phyloP scores from a whole-genome alignment of 2,888 invertebrate genomes.

The Diachrysia chrysitis region DNA sequence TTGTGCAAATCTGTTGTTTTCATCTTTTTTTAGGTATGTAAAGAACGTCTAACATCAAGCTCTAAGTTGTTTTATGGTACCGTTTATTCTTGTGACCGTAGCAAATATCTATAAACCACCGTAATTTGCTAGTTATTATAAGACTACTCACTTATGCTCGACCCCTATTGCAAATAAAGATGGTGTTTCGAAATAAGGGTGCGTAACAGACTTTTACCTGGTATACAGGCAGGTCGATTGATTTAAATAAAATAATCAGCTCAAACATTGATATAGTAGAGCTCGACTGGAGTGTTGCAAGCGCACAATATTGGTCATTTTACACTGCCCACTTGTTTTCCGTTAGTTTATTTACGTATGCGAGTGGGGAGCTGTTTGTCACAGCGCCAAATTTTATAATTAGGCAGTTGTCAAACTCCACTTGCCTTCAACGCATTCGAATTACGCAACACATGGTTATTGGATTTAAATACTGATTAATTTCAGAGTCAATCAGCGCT shows the following conservation, averaged over 20 bases:
- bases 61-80: no score
- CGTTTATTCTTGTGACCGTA: no score
- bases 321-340: slow-evolving; percentile 69
- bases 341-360: slow-evolving; percentile 71
- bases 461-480: slow-evolving; percentile 46
- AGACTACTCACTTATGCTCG: background rate
- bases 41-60: no score
- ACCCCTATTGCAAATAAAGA: background rate
- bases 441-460: slow-evolving; percentile 67
- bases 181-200: background rate
- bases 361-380: slow-evolving; percentile 75
- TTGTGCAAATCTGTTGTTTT: no score
- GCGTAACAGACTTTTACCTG: background rate
- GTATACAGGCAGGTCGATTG: background rate
- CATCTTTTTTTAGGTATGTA: no score
- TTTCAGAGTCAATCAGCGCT: slow-evolving; percentile 43
- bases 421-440: slow-evolving; percentile 55
- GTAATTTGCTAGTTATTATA: no score
- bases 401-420: slow-evolving; percentile 80
- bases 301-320: slow-evolving; percentile 60
- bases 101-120: no score
- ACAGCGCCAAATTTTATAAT: slow-evolving; percentile 81
- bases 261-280: slow-evolving; percentile 23
- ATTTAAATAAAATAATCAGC: background rate
- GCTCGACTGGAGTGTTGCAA: slow-evolving; percentile 30